phyloP scores from a whole-genome alignment of 2,888 invertebrate genomes.

The Catocala sponsa region DNA sequence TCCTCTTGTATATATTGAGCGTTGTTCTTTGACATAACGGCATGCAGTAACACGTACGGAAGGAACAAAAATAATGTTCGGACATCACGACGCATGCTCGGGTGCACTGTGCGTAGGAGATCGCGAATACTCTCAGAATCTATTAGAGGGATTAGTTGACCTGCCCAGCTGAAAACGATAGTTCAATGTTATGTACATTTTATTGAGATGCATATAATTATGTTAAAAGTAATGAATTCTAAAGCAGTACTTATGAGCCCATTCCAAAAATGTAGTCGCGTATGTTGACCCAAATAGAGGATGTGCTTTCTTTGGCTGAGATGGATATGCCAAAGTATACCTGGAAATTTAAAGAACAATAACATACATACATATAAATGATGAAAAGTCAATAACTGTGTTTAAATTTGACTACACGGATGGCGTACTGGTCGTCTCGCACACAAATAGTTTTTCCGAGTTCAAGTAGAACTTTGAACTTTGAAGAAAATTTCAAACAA shows the following conservation, averaged over 20 bases:
- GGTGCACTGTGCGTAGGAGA: constrained; percentile 91
- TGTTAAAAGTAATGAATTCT: too few relatives aligned
- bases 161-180: constrained; percentile 89
- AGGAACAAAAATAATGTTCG: constrained; percentile 92
- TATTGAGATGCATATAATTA: too few relatives aligned
- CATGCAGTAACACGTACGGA: constrained; percentile 91
- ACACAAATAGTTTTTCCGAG: too few relatives aligned
- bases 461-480: too few relatives aligned
- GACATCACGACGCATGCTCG: constrained; percentile 92
- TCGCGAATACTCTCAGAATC: constrained; percentile 88
- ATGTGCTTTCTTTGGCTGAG: constrained; percentile 82
- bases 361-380: background rate
- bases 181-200: too few relatives aligned
- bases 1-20: constrained; percentile 78
- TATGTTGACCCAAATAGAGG: constrained; percentile 91
- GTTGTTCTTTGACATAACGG: constrained; percentile 86
- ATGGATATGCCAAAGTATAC: constrained; percentile 81
- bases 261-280: constrained; percentile 91
- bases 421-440: too few relatives aligned
- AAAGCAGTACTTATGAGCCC: constrained; percentile 90
- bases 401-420: too few relatives aligned
- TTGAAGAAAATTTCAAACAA: too few relatives aligned
- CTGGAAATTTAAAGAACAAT: constrained; percentile 54
- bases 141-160: constrained; percentile 90
- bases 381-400: background rate